A percentile compares a stretch with the other conserved stretches of the same genome.
Evolutionary conservation across 2,797 vertebrate species (phyloP).

Genomic region (Pyrocephalus nanus): DNA sequence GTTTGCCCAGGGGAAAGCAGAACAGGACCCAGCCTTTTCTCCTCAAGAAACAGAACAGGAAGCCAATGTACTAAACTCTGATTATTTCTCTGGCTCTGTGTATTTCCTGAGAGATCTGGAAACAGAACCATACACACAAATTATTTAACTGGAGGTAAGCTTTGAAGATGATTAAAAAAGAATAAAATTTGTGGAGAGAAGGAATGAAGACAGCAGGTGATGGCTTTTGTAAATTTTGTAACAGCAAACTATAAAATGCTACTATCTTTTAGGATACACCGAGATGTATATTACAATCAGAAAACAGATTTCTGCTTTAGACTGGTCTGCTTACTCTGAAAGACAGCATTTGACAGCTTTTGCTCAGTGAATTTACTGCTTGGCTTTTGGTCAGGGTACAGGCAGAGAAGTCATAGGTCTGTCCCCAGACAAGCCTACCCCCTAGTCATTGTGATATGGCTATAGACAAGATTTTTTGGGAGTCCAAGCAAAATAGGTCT

Average conservation of each 20-base stretch:
- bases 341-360: fast-evolving
- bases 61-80: background rate
- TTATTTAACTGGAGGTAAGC: background rate
- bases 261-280: background rate
- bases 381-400: background rate
- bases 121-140: background rate
- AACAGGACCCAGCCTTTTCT: slow-evolving; percentile 4
- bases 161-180: background rate
- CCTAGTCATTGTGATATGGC: background rate
- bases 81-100: background rate
- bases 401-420: fast-evolving
- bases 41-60: background rate
- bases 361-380: background rate
- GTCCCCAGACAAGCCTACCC: background rate
- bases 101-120: background rate
- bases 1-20: background rate
- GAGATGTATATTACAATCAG: background rate
- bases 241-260: background rate
- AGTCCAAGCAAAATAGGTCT: background rate
- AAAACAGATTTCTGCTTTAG: background rate
- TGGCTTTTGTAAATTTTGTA: background rate
- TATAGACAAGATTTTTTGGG: background rate
- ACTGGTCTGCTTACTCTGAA: background rate
- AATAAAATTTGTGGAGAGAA: background rate
- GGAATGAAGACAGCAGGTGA: background rate